Evolutionary conservation across 2,113 vertebrate genomes (phyloP).

Genomic region (Miniopterus natalensis): DNA sequence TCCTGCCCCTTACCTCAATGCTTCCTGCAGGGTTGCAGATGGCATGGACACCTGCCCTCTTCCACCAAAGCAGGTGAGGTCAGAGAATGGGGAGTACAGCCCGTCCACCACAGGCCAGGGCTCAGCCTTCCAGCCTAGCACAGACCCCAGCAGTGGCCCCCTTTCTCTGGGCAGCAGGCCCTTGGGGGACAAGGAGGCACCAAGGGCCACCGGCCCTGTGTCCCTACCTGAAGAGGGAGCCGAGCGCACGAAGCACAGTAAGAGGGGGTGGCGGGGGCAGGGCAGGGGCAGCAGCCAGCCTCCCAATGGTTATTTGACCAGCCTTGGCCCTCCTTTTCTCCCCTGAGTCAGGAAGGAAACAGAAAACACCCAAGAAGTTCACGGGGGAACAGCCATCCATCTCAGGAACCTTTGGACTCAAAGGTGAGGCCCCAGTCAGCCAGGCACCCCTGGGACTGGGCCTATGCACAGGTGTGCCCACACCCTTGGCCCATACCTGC

Average conservation of each 20-base stretch:
- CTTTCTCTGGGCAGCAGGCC: slow-evolving; percentile 80
- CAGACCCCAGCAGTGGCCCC: slow-evolving; percentile 78
- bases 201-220: slow-evolving; percentile 85
- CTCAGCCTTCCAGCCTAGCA: slow-evolving; percentile 88
- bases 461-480: accelerated
- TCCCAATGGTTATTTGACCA: slow-evolving; percentile 87
- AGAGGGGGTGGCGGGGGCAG: slow-evolving; percentile 85
- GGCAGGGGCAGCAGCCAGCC: neutral
- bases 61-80: slow-evolving; percentile 95
- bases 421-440: slow-evolving; percentile 89
- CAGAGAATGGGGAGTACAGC: slow-evolving; percentile 92
- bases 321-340: slow-evolving; percentile 87
- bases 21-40: slow-evolving; percentile 91
- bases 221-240: slow-evolving; percentile 93
- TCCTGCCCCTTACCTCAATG: neutral
- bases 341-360: slow-evolving; percentile 98
- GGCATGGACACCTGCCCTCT: slow-evolving; percentile 90
- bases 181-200: slow-evolving; percentile 86
- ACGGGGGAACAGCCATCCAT: slow-evolving; percentile 99
- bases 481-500: neutral
- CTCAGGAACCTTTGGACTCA: slow-evolving; percentile 97
- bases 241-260: slow-evolving; percentile 97
- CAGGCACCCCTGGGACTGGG: neutral
- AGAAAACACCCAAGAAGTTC: slow-evolving; percentile 99
- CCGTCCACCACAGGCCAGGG: slow-evolving; percentile 86